These are phyloP conservation scores for Pachypeltis micranthus DNA, from an alignment of 1,140 invertebrate genomes.

Conservation along the genomic window DNA sequence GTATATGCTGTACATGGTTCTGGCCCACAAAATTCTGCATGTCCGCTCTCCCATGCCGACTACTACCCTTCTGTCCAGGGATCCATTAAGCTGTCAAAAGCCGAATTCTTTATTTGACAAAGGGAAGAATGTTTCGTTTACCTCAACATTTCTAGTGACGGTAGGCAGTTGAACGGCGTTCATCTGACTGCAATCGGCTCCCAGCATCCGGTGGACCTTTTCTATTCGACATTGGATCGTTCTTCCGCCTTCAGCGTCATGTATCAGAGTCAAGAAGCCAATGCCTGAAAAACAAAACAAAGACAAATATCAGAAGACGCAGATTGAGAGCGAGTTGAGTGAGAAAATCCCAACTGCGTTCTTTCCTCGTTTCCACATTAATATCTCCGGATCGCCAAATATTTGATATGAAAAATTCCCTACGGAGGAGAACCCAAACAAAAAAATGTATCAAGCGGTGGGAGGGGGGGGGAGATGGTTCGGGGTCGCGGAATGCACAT, in stretches of 20 bases:
- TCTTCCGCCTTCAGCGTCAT: neutral
- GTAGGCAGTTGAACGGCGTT: slow-evolving; percentile 28
- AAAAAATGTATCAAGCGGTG: no score
- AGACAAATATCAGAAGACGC: no score
- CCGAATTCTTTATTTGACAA: neutral
- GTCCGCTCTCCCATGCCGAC: neutral
- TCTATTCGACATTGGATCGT: neutral
- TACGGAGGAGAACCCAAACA: no score
- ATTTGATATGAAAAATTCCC: no score
- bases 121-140: slow-evolving; percentile 17
- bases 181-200: slow-evolving; percentile 29
- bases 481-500: no score
- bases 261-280: neutral
- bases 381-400: no score
- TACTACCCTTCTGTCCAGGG: neutral
- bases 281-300: no score
- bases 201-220: slow-evolving; percentile 26
- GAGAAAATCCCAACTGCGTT: no score
- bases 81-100: neutral
- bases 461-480: no score
- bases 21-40: neutral
- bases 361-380: no score
- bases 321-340: no score
- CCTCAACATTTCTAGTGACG: slow-evolving; percentile 29
- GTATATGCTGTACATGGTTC: no score